phyloP scores from a whole-genome alignment of 2,797 vertebrate genomes.

The Sylvilagus floridanus region DNA sequence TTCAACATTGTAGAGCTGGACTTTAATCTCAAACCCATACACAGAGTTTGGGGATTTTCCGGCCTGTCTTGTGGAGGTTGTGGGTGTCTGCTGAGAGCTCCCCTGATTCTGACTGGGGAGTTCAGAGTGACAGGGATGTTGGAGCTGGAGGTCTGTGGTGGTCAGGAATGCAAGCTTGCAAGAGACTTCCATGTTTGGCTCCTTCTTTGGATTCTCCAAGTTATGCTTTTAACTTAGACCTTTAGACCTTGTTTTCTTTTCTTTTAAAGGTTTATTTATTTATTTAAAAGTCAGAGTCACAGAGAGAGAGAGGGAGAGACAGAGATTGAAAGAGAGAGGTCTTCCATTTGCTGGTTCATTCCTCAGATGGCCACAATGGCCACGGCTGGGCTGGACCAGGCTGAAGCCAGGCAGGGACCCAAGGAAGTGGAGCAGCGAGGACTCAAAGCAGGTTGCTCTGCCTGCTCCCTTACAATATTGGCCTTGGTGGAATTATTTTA shows the following conservation, averaged over 20 bases:
- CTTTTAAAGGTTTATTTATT: too few relatives aligned
- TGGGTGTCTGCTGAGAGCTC: neutral
- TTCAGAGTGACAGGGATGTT: neutral
- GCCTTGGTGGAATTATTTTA: neutral
- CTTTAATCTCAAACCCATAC: neutral
- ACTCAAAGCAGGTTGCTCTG: too few relatives aligned
- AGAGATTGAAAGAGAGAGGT: too few relatives aligned
- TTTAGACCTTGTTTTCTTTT: neutral
- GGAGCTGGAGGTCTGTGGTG: neutral
- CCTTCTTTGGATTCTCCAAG: neutral
- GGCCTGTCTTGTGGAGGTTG: neutral
- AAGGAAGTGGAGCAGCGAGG: too few relatives aligned
- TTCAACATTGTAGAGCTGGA: neutral
- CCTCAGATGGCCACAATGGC: too few relatives aligned
- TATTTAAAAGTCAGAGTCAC: too few relatives aligned
- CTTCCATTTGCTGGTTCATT: too few relatives aligned
- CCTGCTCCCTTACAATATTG: too few relatives aligned
- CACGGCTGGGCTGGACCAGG: too few relatives aligned
- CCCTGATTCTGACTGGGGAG: neutral
- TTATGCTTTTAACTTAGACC: neutral
- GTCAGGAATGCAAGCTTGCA: neutral
- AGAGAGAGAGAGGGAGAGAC: too few relatives aligned
- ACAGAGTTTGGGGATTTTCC: neutral
- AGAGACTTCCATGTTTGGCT: accelerated
- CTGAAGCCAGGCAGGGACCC: too few relatives aligned